Evolutionary conservation across 2,797 vertebrate species (phyloP).

Genomic region (Leptodactylus fallax): DNA sequence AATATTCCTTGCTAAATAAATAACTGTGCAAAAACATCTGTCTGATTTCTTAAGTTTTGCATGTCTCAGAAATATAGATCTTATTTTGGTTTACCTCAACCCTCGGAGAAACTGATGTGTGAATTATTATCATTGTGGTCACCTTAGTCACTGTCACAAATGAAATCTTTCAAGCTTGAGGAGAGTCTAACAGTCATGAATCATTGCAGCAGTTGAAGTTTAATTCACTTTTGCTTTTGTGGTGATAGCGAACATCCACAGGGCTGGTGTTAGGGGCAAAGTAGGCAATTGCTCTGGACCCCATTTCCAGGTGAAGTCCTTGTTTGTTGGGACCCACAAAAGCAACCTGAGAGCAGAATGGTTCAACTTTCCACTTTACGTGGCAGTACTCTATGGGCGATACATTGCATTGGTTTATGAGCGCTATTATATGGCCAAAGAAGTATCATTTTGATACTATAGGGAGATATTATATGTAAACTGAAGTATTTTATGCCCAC

Average conservation of each 20-base stretch:
- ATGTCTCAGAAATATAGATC: not conserved
- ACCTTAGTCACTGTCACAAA: not conserved
- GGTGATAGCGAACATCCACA: not conserved
- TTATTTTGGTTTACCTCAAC: not conserved
- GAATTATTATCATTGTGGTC: not conserved
- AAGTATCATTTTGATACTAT: no score
- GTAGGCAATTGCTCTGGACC: no score
- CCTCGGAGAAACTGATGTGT: not conserved
- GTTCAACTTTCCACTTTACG: no score
- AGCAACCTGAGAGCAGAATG: no score
- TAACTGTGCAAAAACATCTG: constrained; percentile 18
- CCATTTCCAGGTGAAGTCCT: no score
- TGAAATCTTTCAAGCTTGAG: not conserved
- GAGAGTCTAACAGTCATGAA: not conserved
- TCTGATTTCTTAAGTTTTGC: constrained; percentile 11
- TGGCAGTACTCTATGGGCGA: no score
- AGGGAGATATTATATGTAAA: no score
- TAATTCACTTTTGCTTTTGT: not conserved
- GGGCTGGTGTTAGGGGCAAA: not conserved
- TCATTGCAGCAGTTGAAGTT: not conserved
- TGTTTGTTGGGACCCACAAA: no score
- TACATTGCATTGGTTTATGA: no score
- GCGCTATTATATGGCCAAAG: no score
- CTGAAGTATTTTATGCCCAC: no score
- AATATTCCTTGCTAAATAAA: constrained; percentile 48